Conservation (phyloP, 1,140 invertebrate genomes). For the Drosophila kurseongensis region DNA sequence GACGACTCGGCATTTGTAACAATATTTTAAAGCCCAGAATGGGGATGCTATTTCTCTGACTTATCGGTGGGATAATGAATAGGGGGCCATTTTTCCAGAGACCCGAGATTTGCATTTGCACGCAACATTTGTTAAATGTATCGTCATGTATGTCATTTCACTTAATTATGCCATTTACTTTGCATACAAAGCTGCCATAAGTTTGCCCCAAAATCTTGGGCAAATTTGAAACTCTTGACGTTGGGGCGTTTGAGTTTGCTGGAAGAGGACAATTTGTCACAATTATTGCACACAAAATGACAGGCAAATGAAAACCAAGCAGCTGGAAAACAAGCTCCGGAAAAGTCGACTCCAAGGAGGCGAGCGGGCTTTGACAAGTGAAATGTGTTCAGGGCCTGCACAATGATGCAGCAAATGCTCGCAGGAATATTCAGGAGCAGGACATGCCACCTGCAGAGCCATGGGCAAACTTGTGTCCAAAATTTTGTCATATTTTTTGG, state of each 20-base stretch:
- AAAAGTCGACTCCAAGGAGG: conserved; percentile 30
- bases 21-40: conserved; percentile 21
- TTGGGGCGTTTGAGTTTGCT: conserved; percentile 21
- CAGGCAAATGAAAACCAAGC: conserved; percentile 73
- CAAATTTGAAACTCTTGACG: conserved; percentile 20
- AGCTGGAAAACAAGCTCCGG: conserved; percentile 69
- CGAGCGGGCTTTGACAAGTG: conserved; percentile 34
- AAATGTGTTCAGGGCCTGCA: conserved; percentile 50
- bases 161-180: conserved; percentile 55
- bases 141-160: conserved; percentile 33
- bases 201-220: conserved; percentile 47
- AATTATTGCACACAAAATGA: conserved; percentile 76
- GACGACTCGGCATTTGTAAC: conserved; percentile 4
- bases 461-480: conserved; percentile 8
- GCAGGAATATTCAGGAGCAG: conserved; percentile 28
- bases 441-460: conserved; percentile 6
- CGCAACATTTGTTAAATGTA: conserved; percentile 45
- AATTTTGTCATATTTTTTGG: conserved; percentile 79
- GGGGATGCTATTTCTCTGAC: conserved; percentile 22
- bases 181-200: conserved; percentile 59
- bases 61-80: conserved; percentile 46
- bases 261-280: conserved; percentile 74
- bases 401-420: conserved; percentile 72
- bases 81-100: conserved; percentile 7
- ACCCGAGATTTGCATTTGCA: conserved; percentile 42